Conservation (phyloP, 2,888 invertebrate species). For the Noctua janthe region DNA sequence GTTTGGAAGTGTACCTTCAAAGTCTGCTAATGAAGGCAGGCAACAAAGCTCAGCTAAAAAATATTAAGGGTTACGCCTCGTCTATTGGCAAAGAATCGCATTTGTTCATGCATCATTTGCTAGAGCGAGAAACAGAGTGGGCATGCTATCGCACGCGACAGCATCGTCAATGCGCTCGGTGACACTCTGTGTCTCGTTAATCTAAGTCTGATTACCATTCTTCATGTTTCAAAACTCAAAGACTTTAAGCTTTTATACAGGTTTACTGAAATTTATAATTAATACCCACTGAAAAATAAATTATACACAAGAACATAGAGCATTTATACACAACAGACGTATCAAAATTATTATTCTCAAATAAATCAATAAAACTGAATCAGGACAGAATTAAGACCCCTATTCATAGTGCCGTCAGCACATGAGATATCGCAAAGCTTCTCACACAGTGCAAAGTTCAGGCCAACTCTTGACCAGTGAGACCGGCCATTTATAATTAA, state of each 20-base stretch:
- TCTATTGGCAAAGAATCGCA: not conserved
- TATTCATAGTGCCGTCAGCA: conserved; percentile 17
- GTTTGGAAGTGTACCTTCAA: not conserved
- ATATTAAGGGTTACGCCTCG: not conserved
- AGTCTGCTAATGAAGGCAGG: not conserved
- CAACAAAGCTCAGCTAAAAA: not conserved
- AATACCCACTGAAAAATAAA: not conserved
- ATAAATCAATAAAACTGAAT: conserved; percentile 14
- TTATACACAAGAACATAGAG: not conserved
- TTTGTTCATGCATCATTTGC: not conserved
- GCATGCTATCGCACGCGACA: not conserved
- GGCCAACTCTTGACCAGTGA: conserved; percentile 51
- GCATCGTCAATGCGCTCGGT: not conserved
- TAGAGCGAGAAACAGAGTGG: too few species aligned
- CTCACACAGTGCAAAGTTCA: conserved; percentile 58
- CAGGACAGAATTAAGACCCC: conserved; percentile 17
- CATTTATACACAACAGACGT: not conserved
- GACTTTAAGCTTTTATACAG: too few species aligned
- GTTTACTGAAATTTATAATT: not conserved
- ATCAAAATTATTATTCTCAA: not conserved
- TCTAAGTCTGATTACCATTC: not conserved
- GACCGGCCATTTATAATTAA: conserved; percentile 51
- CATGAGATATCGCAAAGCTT: conserved; percentile 25
- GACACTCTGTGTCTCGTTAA: not conserved
- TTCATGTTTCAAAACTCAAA: not conserved